phyloP scores from a whole-genome alignment of 2,113 vertebrate genomes.

The Sinocyclocheilus anophthalmus region DNA sequence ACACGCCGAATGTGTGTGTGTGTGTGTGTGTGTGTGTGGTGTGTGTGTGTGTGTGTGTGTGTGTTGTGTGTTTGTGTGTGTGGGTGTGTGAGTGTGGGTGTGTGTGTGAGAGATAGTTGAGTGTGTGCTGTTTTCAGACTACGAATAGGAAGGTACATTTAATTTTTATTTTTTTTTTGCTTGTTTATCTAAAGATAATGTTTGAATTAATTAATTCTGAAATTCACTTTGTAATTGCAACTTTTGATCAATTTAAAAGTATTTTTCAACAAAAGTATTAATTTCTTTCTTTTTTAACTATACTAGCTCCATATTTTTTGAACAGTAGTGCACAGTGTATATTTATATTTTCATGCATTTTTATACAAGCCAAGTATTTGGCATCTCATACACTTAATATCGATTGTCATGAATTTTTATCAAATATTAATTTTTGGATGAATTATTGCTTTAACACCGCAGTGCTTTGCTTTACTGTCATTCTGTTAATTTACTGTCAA shows the following conservation, averaged over 20 bases:
- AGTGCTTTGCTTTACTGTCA: conserved; percentile 41
- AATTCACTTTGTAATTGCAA: no score
- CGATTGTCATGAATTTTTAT: not conserved
- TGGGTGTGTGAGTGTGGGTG: no score
- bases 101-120: not conserved
- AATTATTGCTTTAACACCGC: not conserved
- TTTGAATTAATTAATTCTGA: no score
- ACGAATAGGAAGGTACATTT: not conserved
- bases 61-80: no score
- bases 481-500: conserved; percentile 14
- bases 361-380: not conserved
- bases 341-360: not conserved
- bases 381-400: not conserved
- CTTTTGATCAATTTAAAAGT: not conserved
- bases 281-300: no score
- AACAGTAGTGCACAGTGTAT: not conserved
- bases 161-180: not conserved
- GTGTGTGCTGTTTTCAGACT: not conserved
- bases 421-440: not conserved
- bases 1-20: no score
- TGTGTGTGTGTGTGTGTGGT: no score
- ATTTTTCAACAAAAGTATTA: not conserved
- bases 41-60: not conserved
- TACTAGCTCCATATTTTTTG: not conserved
- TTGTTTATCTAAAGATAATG: not conserved